phyloP scores from a whole-genome alignment of 2,113 vertebrate genomes.

The Etheostoma cragini region DNA sequence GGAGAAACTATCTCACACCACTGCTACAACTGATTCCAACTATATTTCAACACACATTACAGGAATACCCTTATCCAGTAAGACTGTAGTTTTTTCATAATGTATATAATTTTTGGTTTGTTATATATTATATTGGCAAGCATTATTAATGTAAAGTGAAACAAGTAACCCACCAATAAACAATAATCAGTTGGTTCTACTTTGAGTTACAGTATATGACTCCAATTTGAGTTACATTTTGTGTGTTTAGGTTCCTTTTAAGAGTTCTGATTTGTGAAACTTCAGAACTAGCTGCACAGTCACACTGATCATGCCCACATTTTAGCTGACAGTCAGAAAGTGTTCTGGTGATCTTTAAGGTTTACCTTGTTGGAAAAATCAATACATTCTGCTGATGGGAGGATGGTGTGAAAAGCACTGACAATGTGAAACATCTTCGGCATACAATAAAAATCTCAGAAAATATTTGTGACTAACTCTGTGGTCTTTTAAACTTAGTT shows the following conservation, averaged over 20 bases:
- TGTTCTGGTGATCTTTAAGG: no score
- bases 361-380: background rate
- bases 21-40: background rate
- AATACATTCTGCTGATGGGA: background rate
- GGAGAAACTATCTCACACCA: background rate
- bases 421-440: background rate
- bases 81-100: conserved; percentile 1
- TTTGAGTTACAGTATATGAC: background rate
- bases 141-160: background rate
- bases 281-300: background rate
- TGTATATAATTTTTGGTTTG: background rate
- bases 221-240: background rate
- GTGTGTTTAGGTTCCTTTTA: background rate
- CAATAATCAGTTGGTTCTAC: no score
- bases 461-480: background rate
- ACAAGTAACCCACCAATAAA: background rate
- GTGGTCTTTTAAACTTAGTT: background rate
- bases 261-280: background rate
- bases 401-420: background rate
- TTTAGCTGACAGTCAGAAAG: background rate
- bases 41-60: background rate
- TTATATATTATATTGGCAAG: background rate
- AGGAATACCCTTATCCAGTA: background rate
- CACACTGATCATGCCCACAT: background rate
- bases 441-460: background rate